Base-by-base conservation (phyloP, 2,797 vertebrate species). In the Megalops cyprinoides region DNA sequence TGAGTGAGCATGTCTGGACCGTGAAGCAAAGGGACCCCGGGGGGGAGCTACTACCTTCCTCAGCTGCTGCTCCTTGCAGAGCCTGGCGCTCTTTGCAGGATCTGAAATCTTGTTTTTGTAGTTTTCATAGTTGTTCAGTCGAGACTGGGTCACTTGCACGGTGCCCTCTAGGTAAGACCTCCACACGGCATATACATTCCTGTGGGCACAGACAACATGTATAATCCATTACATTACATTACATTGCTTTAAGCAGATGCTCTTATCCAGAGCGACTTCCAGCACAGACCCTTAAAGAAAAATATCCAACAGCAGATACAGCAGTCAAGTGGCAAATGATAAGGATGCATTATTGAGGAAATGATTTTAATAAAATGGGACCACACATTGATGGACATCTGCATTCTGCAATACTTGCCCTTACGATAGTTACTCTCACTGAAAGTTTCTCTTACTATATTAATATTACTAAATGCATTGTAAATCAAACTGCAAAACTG, bases 141-240 rank as follows among this genome's bases (percentile, higher is more conserved):
- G 95, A 62, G 97, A 97, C 65, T 99, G 97, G 83, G 97, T 97
- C 90, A 98, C 96, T 87, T 99, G 97, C 88, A 98, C 93, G 0
- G 97, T 98, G 85, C 97, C 97, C 89, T 99, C 97, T 37, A 99
- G 89, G 87, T 97, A 98, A 0, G 97, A 96, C 88, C 97, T 96
- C 97, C 98, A 99, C 79, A 99, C 97, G 0, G 96, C 96, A 82
- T 97, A 98, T 90, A 99, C 96, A 90, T 97, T 99, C 92, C 98
- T 99, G 80, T 44, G 67, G 67, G n/a, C 67, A 71, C 67, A 71
- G 5, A 71, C 37, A 69, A 34, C 65, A 53, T 0, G 9, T 46
- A 10, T n/a, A n/a, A n/a, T n/a, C n/a, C n/a, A n/a, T n/a, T n/a
- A n/a, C n/a, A n/a, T n/a, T n/a, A n/a, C n/a, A n/a, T n/a, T n/a